phyloP scores from a whole-genome alignment of 2,888 invertebrate genomes.

The Adela reaumurella region DNA sequence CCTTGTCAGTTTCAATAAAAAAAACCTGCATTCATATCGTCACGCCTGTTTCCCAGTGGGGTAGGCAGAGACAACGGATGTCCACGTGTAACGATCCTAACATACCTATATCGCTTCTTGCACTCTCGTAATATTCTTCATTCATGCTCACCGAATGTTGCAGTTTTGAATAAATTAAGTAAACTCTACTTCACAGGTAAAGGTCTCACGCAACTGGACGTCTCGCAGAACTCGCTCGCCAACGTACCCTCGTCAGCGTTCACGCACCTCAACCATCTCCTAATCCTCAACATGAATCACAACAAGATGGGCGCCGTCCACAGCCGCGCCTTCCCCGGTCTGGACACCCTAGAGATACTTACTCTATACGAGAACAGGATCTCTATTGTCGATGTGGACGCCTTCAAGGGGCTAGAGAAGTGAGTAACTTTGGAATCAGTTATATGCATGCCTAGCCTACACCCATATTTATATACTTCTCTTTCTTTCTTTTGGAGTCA shows the following conservation, averaged over 20 bases:
- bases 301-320: slow-evolving; percentile 70
- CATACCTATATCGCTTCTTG: too few relatives aligned
- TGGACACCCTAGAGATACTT: slow-evolving; percentile 82
- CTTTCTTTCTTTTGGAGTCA: too few relatives aligned
- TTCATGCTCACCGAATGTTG: too few relatives aligned
- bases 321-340: slow-evolving; percentile 78
- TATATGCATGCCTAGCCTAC: background rate
- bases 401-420: slow-evolving; percentile 85
- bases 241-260: slow-evolving; percentile 78
- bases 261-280: slow-evolving; percentile 74
- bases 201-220: slow-evolving; percentile 82
- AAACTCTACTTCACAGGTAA: slow-evolving; percentile 55
- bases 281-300: slow-evolving; percentile 86
- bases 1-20: too few relatives aligned
- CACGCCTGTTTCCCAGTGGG: too few relatives aligned
- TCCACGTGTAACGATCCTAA: too few relatives aligned
- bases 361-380: slow-evolving; percentile 86
- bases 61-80: too few relatives aligned
- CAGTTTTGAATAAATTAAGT: too few relatives aligned
- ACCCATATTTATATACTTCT: too few relatives aligned
- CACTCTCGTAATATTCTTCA: too few relatives aligned
- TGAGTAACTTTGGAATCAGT: slow-evolving; percentile 50
- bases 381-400: slow-evolving; percentile 72
- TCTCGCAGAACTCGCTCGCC: slow-evolving; percentile 79
- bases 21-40: too few relatives aligned